phyloP scores from a whole-genome alignment of 2,888 invertebrate genomes.

The Pandemis heparana region DNA sequence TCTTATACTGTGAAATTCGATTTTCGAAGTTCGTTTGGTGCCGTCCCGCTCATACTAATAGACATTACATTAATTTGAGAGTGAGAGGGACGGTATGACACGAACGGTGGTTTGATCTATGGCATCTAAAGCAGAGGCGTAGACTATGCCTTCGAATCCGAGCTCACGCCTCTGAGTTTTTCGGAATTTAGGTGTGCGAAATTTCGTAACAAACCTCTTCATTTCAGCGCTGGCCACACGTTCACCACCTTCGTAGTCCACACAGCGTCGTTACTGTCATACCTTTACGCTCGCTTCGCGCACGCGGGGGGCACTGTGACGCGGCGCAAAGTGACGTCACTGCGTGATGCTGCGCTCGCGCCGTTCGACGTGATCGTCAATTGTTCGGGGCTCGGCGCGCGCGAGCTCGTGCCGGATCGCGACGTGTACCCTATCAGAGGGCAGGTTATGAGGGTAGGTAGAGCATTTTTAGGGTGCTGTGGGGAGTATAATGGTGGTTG shows the following conservation, averaged over 20 bases:
- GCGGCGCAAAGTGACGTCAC: conserved; percentile 55
- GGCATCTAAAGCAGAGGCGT: too few species aligned
- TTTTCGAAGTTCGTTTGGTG: too few species aligned
- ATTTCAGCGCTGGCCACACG: conserved; percentile 85
- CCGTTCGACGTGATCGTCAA: conserved; percentile 91
- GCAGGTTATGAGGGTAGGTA: conserved; percentile 87
- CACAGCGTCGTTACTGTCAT: conserved; percentile 87
- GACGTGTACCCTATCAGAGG: conserved; percentile 89
- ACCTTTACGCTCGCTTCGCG: conserved; percentile 87
- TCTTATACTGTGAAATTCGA: too few species aligned
- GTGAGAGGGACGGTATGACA: too few species aligned
- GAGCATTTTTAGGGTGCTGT: too few species aligned
- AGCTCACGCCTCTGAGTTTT: too few species aligned
- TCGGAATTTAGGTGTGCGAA: too few species aligned
- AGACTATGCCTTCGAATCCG: too few species aligned
- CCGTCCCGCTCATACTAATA: too few species aligned
- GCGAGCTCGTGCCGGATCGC: conserved; percentile 86
- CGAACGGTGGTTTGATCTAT: too few species aligned
- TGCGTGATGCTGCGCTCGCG: conserved; percentile 76
- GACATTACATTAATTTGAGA: too few species aligned
- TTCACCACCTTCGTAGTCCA: conserved; percentile 90
- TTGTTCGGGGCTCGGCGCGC: conserved; percentile 90
- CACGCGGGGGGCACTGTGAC: conserved; percentile 86
- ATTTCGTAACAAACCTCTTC: neutral
- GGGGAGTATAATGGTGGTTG: too few species aligned